Percentiles rank a stretch among this genome's conserved stretches.
Evolutionary conservation across 2,113 vertebrate species (phyloP).

Genomic region (Etheostoma spectabile): DNA sequence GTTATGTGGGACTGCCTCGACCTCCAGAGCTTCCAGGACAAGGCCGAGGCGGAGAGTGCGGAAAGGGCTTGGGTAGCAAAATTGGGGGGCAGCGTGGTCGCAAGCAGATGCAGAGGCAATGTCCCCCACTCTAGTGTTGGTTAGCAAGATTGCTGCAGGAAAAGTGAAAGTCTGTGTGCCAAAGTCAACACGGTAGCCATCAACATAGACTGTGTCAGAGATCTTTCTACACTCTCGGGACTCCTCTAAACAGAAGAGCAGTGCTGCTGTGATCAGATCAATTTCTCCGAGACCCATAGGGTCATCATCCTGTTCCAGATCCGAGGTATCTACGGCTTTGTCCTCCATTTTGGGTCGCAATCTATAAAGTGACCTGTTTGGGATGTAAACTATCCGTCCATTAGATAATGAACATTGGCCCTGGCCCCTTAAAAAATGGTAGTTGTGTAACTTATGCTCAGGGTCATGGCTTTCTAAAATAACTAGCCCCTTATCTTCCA

Average conservation of each 20-base stretch:
- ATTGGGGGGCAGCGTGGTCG: conserved; percentile 95
- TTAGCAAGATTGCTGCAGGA: conserved; percentile 94
- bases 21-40: conserved; percentile 91
- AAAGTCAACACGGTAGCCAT: conserved; percentile 90
- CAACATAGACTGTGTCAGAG: conserved; percentile 91
- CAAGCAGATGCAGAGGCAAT: conserved; percentile 97
- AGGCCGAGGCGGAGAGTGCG: conserved; percentile 94
- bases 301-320: conserved; percentile 92
- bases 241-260: conserved; percentile 95
- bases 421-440: conserved; percentile 83
- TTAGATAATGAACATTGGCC: conserved; percentile 82
- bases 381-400: conserved; percentile 80
- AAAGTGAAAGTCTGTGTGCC: conserved; percentile 98
- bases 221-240: conserved; percentile 93
- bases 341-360: conserved; percentile 88
- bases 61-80: conserved; percentile 96
- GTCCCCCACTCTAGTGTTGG: conserved; percentile 97
- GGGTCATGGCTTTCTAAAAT: conserved; percentile 78
- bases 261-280: conserved; percentile 94
- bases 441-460: conserved; percentile 84
- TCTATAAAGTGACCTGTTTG: conserved; percentile 80
- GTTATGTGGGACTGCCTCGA: conserved; percentile 64
- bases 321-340: conserved; percentile 95
- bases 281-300: conserved; percentile 95
- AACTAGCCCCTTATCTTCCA: conserved; percentile 57